A percentile compares a stretch with the other conserved stretches of the same genome.
Conservation (phyloP, 2,888 invertebrate genomes). For the Campoplex nolae region DNA sequence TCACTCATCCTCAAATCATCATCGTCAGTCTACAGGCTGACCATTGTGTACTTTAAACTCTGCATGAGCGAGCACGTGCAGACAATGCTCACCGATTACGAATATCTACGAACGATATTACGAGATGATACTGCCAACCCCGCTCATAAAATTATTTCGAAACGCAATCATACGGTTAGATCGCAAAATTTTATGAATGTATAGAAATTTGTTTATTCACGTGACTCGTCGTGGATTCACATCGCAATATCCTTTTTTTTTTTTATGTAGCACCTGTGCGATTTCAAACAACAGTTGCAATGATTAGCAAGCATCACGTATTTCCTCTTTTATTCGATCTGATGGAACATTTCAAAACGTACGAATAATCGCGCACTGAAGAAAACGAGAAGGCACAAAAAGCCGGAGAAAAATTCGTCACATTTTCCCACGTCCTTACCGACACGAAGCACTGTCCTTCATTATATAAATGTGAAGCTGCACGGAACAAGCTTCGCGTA, state of each 20-base stretch:
- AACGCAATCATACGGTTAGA: background rate
- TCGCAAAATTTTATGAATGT: background rate
- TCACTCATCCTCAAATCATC: constrained; percentile 13
- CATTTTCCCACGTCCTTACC: background rate
- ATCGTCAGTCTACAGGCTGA: constrained; percentile 1
- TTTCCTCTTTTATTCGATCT: background rate
- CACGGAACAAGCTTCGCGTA: background rate
- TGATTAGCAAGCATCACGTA: background rate
- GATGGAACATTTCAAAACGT: background rate
- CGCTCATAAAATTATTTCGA: background rate
- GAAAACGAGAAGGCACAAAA: background rate
- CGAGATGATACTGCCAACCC: background rate
- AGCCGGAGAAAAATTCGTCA: background rate
- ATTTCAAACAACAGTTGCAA: background rate
- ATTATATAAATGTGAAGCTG: background rate
- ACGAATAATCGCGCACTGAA: background rate
- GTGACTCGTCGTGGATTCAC: background rate
- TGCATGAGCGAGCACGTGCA: constrained; percentile 14
- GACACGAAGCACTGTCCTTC: background rate
- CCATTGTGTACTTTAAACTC: background rate
- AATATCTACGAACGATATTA: constrained; percentile 4
- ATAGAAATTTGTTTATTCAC: constrained; percentile 3
- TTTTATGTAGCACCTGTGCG: background rate
- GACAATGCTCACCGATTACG: constrained; percentile 1
- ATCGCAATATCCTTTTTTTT: background rate